Evolutionary conservation across 2,797 vertebrate genomes (phyloP).

Genomic region (Pantherophis alleghaniensis): DNA sequence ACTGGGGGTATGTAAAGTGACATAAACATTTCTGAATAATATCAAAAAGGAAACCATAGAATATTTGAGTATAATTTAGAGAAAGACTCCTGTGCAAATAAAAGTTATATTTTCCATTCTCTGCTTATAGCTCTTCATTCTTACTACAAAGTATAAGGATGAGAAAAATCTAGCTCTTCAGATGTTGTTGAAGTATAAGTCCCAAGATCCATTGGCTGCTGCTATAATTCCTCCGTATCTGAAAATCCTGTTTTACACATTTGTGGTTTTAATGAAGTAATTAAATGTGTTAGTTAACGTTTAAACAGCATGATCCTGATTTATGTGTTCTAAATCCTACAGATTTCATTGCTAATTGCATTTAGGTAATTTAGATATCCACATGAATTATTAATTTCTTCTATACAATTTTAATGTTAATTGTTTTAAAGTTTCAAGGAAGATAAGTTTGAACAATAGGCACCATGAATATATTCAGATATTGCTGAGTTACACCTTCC

Average conservation of each 20-base stretch:
- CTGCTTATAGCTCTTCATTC: not conserved
- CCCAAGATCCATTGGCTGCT: not conserved
- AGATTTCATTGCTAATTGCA: not conserved
- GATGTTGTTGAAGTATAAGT: not conserved
- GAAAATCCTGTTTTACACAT: not conserved
- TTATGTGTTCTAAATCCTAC: not conserved
- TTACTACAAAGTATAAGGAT: not conserved
- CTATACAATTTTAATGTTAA: not conserved
- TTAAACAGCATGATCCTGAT: not conserved
- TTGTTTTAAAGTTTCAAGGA: not conserved
- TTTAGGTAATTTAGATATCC: not conserved
- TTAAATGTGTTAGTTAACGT: not conserved
- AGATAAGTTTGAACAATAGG: not conserved
- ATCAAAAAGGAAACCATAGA: not conserved
- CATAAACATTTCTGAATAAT: not conserved
- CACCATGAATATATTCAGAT: not conserved
- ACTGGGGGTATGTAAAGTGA: conserved; percentile 81
- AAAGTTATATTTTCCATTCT: not conserved
- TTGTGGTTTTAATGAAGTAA: not conserved
- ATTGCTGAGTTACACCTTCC: not conserved
- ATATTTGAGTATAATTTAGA: not conserved
- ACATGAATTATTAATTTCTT: not conserved
- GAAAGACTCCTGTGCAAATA: not conserved
- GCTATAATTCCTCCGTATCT: not conserved
- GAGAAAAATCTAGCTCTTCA: not conserved